Evolutionary conservation across 1,140 invertebrate species (phyloP).

Genomic region (Apis laboriosa): DNA sequence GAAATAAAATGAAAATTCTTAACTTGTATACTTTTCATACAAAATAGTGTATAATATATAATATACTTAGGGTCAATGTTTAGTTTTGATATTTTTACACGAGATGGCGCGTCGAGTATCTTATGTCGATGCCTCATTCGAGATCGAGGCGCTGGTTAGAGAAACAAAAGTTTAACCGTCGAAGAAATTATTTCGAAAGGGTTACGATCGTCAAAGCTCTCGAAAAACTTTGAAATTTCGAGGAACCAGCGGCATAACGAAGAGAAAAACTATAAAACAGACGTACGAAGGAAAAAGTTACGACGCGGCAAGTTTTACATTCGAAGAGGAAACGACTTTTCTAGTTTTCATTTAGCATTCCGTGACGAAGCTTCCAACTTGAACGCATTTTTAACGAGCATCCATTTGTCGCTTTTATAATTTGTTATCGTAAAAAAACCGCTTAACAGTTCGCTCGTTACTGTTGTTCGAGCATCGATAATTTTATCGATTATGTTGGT

Average conservation of each 20-base stretch:
- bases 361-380: constrained; percentile 24
- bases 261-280: constrained; percentile 39
- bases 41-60: too few relatives aligned
- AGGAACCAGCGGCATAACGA: constrained; percentile 8
- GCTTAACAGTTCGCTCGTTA: constrained; percentile 47
- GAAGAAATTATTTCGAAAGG: constrained; percentile 24
- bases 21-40: too few relatives aligned
- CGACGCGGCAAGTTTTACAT: constrained; percentile 24
- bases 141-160: neutral
- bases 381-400: constrained; percentile 70
- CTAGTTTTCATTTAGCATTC: constrained; percentile 65
- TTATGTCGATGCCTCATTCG: neutral
- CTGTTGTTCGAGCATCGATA: neutral
- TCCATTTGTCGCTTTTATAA: constrained; percentile 71
- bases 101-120: neutral
- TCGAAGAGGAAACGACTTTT: constrained; percentile 56
- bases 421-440: constrained; percentile 66
- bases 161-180: constrained; percentile 13
- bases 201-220: constrained; percentile 2
- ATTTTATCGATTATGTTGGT: neutral
- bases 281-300: constrained; percentile 12
- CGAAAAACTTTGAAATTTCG: constrained; percentile 25
- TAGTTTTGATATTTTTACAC: neutral
- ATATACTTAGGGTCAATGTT: too few relatives aligned
- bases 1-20: too few relatives aligned